Evolutionary conservation across 2,113 vertebrate genomes (phyloP).

Genomic region (Progne subis): DNA sequence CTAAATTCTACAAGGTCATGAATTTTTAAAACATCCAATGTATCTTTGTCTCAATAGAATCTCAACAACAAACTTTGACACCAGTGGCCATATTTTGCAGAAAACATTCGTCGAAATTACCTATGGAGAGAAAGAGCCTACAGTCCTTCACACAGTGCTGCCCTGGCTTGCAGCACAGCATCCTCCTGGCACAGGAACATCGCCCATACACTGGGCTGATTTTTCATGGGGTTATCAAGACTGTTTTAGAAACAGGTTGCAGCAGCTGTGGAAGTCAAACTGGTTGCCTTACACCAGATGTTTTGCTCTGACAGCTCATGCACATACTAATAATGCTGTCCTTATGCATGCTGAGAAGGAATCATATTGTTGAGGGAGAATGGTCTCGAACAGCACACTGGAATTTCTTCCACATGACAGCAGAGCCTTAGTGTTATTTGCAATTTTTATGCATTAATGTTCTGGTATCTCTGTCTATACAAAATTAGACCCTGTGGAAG

Average conservation of each 20-base stretch:
- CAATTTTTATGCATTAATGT: background rate
- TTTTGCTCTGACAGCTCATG: slow-evolving; percentile 27
- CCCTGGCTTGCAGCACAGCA: background rate
- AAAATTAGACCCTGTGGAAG: slow-evolving; percentile 10
- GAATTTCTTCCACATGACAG: background rate
- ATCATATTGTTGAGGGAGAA: background rate
- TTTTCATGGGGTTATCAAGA: background rate
- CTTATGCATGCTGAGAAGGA: background rate
- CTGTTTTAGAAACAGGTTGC: background rate
- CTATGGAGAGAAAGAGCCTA: background rate
- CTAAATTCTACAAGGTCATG: background rate
- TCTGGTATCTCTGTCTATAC: background rate
- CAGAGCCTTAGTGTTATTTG: background rate
- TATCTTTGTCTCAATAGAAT: background rate
- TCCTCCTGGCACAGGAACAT: background rate
- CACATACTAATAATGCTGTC: background rate
- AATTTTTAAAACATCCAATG: background rate
- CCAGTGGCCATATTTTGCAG: background rate
- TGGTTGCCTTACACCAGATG: background rate
- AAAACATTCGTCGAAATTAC: background rate
- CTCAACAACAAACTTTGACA: background rate
- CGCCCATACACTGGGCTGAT: background rate
- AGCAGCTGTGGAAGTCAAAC: slow-evolving; percentile 7
- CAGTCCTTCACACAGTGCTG: background rate
- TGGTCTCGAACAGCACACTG: background rate